Evolutionary conservation across 2,888 invertebrate genomes (phyloP), one percentile per base, ranked within the genome.

Genomic region (Mamestra brassicae): DNA sequence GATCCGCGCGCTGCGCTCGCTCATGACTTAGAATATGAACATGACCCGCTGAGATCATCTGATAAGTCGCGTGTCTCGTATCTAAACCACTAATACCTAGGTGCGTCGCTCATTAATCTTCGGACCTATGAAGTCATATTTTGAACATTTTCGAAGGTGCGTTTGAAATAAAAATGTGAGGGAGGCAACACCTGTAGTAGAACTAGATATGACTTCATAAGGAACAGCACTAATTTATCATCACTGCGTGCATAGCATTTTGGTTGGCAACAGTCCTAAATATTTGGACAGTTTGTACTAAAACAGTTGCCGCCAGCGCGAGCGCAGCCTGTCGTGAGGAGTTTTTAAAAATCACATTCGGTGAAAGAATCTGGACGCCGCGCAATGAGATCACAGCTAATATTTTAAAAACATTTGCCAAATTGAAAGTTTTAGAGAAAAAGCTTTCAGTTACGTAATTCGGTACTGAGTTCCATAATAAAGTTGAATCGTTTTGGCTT

Each of bases 41-140:
- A 38, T 77, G 80, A 77, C 76, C 84, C 54, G 75, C 75, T 85
- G 76, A 78, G 74, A 78, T 70, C 74, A 80, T 71, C 77, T 74
- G 68, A 87, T 79, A 75, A 67, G 65, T 54, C 17, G 71, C 66
- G 1, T 42, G 65, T 71, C 63, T 63, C 74, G 26, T 42, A 17
- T 17, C 63, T 73, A 60, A 64, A 65, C 61, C 50, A 64, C 60
- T 52, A 58, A 47, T 71, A n/a, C n/a, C n/a, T n/a, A 75, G 70
- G 74, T 73, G 68, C 58, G 45, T 11, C 26, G 26, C 11, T 62
- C 26, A 58, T 60, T 58, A 38, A 55, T 68, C 11, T 55, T 36
- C 47, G 0, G n/a, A 38, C 10, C 17, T 34, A 54, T 42, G 55
- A 34, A 60, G 42, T 58, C 36, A 45, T 65, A 61, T 17, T 52